Percentiles rank a stretch among this genome's conserved stretches.
Evolutionary conservation across 2,113 vertebrate genomes (phyloP).

Genomic region (Pteronura brasiliensis): DNA sequence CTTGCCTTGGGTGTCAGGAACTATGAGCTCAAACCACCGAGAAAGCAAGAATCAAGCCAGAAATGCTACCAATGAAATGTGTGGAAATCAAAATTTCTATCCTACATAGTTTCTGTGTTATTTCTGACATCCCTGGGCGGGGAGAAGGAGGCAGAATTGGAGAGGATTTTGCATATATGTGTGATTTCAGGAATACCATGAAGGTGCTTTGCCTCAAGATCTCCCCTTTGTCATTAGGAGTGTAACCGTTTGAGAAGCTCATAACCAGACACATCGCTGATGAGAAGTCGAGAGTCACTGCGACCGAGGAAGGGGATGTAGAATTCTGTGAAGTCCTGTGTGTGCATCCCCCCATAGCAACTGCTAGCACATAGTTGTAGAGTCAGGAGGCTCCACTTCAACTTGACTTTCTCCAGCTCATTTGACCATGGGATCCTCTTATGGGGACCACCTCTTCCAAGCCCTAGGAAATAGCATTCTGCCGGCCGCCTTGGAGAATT

Average conservation of each 20-base stretch:
- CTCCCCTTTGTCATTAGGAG: not conserved
- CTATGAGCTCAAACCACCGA: not conserved
- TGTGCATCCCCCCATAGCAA: no score
- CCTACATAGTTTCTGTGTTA: not conserved
- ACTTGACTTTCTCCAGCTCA: not conserved
- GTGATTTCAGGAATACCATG: not conserved
- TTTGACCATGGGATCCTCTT: not conserved
- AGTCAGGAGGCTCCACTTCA: not conserved
- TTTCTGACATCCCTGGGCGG: not conserved
- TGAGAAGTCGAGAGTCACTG: not conserved
- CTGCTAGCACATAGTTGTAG: not conserved
- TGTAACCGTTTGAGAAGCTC: not conserved
- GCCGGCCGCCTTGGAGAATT: not conserved
- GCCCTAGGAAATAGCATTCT: not conserved
- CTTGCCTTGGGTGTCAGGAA: not conserved
- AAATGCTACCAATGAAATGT: not conserved
- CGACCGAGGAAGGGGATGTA: not conserved
- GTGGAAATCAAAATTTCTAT: not conserved
- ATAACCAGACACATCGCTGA: not conserved
- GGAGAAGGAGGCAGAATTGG: not conserved
- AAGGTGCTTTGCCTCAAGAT: not conserved
- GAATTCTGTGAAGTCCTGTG: not conserved
- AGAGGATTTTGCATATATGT: not conserved
- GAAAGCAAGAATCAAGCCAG: not conserved
- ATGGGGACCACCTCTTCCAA: not conserved